A percentile compares a stretch with the other conserved stretches of the same genome.
Conservation (phyloP, 2,113 vertebrate species). For the human (Homo sapiens) region DNA sequence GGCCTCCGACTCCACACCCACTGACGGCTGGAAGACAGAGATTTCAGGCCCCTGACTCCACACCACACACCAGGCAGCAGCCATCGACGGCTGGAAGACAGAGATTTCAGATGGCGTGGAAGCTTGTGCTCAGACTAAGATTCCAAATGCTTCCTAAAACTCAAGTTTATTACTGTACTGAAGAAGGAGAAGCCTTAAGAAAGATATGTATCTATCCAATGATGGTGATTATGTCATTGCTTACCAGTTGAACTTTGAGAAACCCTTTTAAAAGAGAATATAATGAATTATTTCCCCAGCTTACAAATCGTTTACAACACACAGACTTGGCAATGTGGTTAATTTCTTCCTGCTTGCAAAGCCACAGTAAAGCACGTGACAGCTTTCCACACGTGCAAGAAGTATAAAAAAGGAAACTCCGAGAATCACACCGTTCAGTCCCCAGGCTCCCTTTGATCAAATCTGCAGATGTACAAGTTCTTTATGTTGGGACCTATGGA, state of each 20-base stretch:
- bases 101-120: background rate
- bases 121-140: background rate
- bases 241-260: background rate
- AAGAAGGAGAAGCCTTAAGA: background rate
- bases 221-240: background rate
- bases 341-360: background rate
- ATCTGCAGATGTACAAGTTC: accelerated
- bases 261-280: background rate
- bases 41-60: background rate
- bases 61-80: accelerated
- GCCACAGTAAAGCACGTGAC: background rate
- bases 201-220: background rate
- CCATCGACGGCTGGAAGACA: accelerated
- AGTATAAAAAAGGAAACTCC: background rate
- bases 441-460: background rate
- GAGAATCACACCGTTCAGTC: background rate
- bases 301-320: background rate
- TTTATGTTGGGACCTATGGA: accelerated
- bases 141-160: accelerated
- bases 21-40: background rate
- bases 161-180: too few relatives aligned
- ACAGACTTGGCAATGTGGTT: background rate
- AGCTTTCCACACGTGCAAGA: background rate
- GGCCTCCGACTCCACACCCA: background rate
- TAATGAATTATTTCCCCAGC: background rate